phyloP scores from a whole-genome alignment of 2,888 invertebrate species.

The Lapara coniferarum region DNA sequence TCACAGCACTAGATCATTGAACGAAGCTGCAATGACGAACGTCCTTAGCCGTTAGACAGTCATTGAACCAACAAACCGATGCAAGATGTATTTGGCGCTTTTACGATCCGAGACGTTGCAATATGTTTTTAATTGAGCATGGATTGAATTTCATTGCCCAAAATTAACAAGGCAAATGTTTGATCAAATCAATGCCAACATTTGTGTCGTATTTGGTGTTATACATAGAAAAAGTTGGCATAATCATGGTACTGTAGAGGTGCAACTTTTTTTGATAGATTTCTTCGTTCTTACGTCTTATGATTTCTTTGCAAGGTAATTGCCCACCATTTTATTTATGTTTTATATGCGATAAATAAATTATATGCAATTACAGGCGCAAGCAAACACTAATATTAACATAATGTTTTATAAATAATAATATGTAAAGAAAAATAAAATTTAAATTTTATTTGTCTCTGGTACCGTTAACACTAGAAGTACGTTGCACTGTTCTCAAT shows the following conservation, averaged over 20 bases:
- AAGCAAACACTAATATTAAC: not conserved
- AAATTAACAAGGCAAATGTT: not conserved
- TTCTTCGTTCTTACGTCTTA: too few species aligned
- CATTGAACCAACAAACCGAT: not conserved
- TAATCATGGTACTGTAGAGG: too few species aligned
- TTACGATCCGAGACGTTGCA: constrained; percentile 1
- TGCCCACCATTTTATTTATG: too few species aligned
- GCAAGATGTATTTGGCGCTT: not conserved
- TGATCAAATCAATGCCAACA: too few species aligned
- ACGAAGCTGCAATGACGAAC: not conserved
- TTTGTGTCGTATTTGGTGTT: too few species aligned
- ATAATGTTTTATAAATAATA: not conserved
- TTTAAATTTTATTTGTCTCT: constrained; percentile 5
- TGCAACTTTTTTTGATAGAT: too few species aligned
- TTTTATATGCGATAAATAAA: too few species aligned
- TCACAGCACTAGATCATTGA: not conserved
- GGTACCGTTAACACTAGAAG: not conserved
- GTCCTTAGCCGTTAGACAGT: not conserved
- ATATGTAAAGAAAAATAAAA: constrained; percentile 6
- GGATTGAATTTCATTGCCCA: constrained; percentile 4
- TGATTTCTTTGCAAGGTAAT: too few species aligned
- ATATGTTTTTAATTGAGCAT: constrained; percentile 21
- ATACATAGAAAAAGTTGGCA: too few species aligned
- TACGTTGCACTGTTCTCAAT: constrained; percentile 13
- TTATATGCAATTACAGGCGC: not conserved